Percentiles rank a stretch among this genome's conserved stretches.
Evolutionary conservation across 2,888 invertebrate genomes (phyloP).

Genomic region (Pinctada fucata): DNA sequence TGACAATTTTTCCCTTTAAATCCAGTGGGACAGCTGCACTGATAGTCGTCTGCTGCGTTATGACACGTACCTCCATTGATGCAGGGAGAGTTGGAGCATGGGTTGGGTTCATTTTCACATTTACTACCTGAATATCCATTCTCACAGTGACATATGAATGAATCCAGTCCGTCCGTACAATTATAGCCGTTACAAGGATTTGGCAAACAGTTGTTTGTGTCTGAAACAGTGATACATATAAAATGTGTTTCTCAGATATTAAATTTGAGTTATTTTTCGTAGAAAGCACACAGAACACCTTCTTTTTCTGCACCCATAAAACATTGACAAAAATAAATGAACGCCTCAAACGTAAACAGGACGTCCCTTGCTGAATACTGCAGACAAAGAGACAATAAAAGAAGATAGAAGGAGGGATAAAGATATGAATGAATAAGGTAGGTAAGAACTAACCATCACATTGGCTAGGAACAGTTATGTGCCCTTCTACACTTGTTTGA

Average conservation of each 20-base stretch:
- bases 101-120: constrained; percentile 18
- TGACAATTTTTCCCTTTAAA: constrained; percentile 22
- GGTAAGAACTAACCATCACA: not conserved
- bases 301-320: no score
- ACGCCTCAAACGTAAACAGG: no score
- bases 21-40: constrained; percentile 9
- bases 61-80: constrained; percentile 21
- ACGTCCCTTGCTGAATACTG: not conserved
- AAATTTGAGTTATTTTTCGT: no score
- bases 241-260: not conserved
- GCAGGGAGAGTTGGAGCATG: constrained; percentile 13
- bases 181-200: constrained; percentile 26
- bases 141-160: constrained; percentile 22
- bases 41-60: constrained; percentile 1
- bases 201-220: constrained; percentile 7
- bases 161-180: constrained; percentile 5
- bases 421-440: not conserved
- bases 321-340: no score
- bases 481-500: not conserved
- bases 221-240: not conserved
- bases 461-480: not conserved
- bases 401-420: not conserved
- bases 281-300: no score
- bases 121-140: constrained; percentile 13
- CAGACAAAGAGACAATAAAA: not conserved